Evolutionary conservation across 2,888 invertebrate genomes (phyloP).

Genomic region (Tinea semifulvella): DNA sequence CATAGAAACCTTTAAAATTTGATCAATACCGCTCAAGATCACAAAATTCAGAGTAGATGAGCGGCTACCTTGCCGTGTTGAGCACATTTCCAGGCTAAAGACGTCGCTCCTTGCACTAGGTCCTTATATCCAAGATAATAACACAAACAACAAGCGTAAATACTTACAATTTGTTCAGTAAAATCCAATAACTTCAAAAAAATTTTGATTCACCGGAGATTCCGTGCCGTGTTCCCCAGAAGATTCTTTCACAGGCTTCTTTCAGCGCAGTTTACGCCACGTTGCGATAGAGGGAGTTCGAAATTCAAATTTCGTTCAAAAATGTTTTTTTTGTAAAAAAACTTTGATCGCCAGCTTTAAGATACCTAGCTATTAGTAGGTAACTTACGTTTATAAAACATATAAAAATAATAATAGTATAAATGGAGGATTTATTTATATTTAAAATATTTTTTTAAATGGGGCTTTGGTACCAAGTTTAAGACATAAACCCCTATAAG

Average conservation of each 20-base stretch:
- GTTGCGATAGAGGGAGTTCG: conserved; percentile 56
- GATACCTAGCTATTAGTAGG: too few relatives aligned
- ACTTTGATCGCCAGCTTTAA: conserved; percentile 5
- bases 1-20: conserved; percentile 49
- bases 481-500: too few relatives aligned
- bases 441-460: too few relatives aligned
- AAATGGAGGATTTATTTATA: too few relatives aligned
- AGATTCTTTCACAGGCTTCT: conserved; percentile 67
- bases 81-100: not conserved
- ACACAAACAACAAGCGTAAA: conserved; percentile 22
- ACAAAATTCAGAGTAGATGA: not conserved
- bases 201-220: conserved; percentile 62
- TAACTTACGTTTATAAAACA: too few relatives aligned
- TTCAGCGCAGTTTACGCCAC: conserved; percentile 44
- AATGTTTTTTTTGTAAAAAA: conserved; percentile 19
- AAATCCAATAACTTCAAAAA: conserved; percentile 56
- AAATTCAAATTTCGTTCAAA: conserved; percentile 47
- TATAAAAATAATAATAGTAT: too few relatives aligned
- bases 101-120: not conserved
- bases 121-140: not conserved
- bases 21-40: conserved; percentile 39
- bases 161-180: conserved; percentile 59
- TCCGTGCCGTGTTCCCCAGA: conserved; percentile 48
- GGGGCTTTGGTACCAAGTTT: too few relatives aligned
- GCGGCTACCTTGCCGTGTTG: not conserved